Evolutionary conservation across 1,140 invertebrate species (phyloP).

Genomic region (Sycophaga agraensis): DNA sequence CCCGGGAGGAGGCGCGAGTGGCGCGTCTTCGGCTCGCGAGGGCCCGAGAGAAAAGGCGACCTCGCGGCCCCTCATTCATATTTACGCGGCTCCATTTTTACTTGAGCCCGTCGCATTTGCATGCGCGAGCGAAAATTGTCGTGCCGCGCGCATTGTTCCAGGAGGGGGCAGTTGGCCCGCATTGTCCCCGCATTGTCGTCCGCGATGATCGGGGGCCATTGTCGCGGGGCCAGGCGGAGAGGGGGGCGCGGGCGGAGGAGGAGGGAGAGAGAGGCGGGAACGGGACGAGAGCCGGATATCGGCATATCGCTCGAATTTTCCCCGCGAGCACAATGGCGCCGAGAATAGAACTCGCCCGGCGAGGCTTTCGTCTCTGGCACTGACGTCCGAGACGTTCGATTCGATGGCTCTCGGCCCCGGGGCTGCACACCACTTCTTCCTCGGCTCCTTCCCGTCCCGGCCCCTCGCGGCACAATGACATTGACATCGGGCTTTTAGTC

Average conservation of each 20-base stretch:
- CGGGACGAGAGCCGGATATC: slow-evolving; percentile 31
- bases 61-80: slow-evolving; percentile 10
- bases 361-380: slow-evolving; percentile 40
- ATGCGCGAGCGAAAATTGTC: neutral
- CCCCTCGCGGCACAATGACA: slow-evolving; percentile 36
- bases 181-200: too few relatives aligned
- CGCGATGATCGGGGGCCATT: too few relatives aligned
- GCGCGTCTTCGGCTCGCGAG: too few relatives aligned
- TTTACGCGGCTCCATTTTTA: slow-evolving; percentile 8
- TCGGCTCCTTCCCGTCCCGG: neutral
- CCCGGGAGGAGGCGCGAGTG: neutral
- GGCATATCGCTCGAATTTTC: slow-evolving; percentile 40
- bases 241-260: neutral
- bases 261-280: neutral
- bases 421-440: neutral
- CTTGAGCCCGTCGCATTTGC: neutral
- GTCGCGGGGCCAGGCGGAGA: too few relatives aligned
- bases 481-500: slow-evolving; percentile 34
- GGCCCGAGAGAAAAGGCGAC: neutral
- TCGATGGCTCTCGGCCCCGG: slow-evolving; percentile 5
- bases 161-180: too few relatives aligned
- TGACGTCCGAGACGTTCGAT: slow-evolving; percentile 44
- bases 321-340: slow-evolving; percentile 34
- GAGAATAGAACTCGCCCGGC: slow-evolving; percentile 35
- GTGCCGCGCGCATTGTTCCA: neutral